Percentiles rank a stretch among this genome's conserved stretches.
Conservation (phyloP, 2,797 vertebrate genomes). For the Bradypodion pumilum region DNA sequence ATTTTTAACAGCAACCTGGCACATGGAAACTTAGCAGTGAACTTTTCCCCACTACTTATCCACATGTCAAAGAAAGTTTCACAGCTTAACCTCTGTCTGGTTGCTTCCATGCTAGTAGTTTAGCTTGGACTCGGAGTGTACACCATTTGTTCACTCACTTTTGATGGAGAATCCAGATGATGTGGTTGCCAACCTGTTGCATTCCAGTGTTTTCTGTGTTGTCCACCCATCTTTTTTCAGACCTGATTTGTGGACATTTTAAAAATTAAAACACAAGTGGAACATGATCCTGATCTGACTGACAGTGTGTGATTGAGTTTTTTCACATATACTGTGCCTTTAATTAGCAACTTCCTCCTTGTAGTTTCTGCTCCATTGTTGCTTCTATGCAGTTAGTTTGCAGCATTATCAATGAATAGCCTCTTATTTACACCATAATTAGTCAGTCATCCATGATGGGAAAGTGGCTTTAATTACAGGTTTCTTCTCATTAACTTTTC, state of each 20-base stretch:
- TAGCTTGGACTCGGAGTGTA: not conserved
- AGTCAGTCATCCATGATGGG: not conserved
- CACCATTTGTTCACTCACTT: constrained; percentile 8
- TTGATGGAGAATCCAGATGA: constrained; percentile 12
- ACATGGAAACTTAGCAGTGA: not conserved
- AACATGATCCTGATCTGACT: not conserved
- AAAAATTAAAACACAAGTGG: constrained; percentile 15
- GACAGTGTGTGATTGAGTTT: not conserved
- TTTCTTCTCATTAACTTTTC: not conserved
- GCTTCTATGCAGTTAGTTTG: not conserved
- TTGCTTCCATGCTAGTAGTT: constrained; percentile 16
- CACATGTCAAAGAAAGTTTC: constrained; percentile 3
- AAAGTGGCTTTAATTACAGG: not conserved
- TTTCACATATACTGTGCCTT: not conserved
- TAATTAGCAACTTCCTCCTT: not conserved
- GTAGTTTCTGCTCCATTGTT: not conserved
- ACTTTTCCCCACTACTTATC: not conserved
- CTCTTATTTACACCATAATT: not conserved
- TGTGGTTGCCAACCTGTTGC: constrained; percentile 4
- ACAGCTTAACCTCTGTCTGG: not conserved
- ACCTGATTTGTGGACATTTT: constrained; percentile 21
- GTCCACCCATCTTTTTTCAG: constrained; percentile 14
- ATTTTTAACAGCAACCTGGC: constrained; percentile 18
- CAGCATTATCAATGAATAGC: not conserved
- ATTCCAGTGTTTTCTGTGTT: constrained; percentile 16